Percentiles rank a stretch among this genome's conserved stretches.
Conservation (phyloP, 2,797 vertebrate genomes). For the Phrynocephalus forsythii region DNA sequence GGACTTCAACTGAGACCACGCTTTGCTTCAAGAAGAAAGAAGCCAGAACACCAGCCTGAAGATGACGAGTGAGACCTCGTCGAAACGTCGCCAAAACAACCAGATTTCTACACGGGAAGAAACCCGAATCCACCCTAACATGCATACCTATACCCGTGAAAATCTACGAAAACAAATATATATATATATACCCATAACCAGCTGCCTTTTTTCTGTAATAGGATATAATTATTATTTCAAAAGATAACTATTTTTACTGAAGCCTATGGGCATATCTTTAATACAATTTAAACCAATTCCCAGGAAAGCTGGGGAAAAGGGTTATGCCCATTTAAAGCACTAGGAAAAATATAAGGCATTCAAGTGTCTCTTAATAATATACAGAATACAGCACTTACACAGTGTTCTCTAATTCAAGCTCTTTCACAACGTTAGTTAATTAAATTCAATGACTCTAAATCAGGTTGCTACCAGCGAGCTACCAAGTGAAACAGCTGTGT, state of each 20-base stretch:
- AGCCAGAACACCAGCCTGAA: too few relatives aligned
- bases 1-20: too few relatives aligned
- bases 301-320: not conserved
- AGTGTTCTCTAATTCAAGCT: not conserved
- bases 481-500: constrained; percentile 17
- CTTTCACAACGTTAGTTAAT: constrained; percentile 30
- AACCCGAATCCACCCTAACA: too few relatives aligned
- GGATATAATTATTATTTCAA: not conserved
- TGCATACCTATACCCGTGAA: too few relatives aligned
- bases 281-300: not conserved
- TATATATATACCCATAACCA: not conserved
- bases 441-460: constrained; percentile 32
- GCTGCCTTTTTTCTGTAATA: not conserved
- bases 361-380: constrained; percentile 3
- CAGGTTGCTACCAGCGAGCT: constrained; percentile 26
- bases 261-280: not conserved
- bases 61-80: too few relatives aligned
- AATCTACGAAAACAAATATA: too few relatives aligned
- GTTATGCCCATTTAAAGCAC: not conserved
- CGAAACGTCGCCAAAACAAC: too few relatives aligned
- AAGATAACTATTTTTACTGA: not conserved
- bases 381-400: constrained; percentile 16
- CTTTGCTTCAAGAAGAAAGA: too few relatives aligned
- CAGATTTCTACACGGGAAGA: too few relatives aligned
- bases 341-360: not conserved